Evolutionary conservation across 2,113 vertebrate genomes (phyloP).

Genomic region (Periophthalmodon schlosseri): DNA sequence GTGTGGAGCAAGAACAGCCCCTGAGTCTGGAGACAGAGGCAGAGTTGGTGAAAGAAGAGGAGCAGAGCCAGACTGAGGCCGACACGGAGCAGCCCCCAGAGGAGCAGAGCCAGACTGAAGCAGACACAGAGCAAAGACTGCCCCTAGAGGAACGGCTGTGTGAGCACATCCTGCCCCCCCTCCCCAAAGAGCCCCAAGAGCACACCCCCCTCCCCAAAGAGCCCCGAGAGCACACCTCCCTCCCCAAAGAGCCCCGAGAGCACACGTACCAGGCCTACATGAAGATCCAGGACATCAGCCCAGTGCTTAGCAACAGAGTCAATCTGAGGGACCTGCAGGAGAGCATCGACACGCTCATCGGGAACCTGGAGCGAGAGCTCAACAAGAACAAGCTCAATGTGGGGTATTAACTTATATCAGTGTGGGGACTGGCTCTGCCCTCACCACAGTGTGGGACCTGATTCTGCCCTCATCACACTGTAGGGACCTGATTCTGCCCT

Average conservation of each 20-base stretch:
- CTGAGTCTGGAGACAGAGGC: conserved; percentile 20
- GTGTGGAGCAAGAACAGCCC: conserved; percentile 44
- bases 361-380: conserved; percentile 95
- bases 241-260: conserved; percentile 62
- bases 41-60: conserved; percentile 62
- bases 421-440: no score
- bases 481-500: no score
- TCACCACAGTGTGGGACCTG: no score
- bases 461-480: no score
- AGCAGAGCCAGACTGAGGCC: conserved; percentile 18
- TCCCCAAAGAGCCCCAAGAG: conserved; percentile 11
- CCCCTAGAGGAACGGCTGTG: conserved; percentile 48
- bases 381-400: conserved; percentile 92
- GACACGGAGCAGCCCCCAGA: conserved; percentile 35
- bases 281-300: conserved; percentile 86
- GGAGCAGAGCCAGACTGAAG: conserved; percentile 31
- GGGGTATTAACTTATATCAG: no score
- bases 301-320: conserved; percentile 80
- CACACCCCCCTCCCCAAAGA: no score
- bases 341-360: conserved; percentile 95
- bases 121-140: conserved; percentile 32
- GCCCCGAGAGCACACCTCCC: no score
- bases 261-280: conserved; percentile 85
- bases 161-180: conserved; percentile 45
- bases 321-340: conserved; percentile 97